These are phyloP conservation scores for Osmerus eperlanus DNA, from an alignment of 2,113 vertebrate species.

Conservation along the genomic window DNA sequence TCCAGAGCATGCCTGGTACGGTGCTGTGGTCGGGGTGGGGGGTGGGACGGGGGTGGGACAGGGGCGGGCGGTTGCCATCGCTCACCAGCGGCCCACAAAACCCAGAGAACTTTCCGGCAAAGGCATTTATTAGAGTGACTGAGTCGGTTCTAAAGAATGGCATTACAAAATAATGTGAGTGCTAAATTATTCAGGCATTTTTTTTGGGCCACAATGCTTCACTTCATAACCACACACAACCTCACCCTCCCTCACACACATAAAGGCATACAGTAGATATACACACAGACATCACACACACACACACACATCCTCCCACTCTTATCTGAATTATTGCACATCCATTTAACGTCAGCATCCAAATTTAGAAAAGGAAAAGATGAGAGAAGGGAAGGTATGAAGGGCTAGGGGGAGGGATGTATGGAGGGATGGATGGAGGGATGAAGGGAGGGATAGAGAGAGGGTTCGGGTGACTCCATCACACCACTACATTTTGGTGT, in stretches of 20 bases:
- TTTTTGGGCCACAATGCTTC: conserved; percentile 56
- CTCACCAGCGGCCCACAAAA: conserved; percentile 64
- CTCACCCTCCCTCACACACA: conserved; percentile 30
- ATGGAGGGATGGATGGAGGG: neutral
- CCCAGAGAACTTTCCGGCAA: conserved; percentile 58
- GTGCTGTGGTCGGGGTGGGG: neutral
- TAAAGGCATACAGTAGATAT: conserved; percentile 4
- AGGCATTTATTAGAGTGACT: conserved; percentile 65
- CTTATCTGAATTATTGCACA: conserved; percentile 68
- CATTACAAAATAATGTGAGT: conserved; percentile 70
- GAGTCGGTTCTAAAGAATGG: conserved; percentile 64
- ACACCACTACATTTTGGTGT: conserved; percentile 72
- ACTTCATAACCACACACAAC: conserved; percentile 54
- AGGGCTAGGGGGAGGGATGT: neutral
- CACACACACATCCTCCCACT: conserved; percentile 68
- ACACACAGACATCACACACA: conserved; percentile 10
- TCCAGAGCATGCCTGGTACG: conserved; percentile 26
- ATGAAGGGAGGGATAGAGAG: conserved; percentile 10
- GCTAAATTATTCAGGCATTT: conserved; percentile 70
- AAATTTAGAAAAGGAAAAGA: conserved; percentile 69
- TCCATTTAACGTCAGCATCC: conserved; percentile 77
- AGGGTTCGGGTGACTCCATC: conserved; percentile 56
- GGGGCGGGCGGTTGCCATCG: conserved; percentile 59
- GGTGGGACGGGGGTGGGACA: conserved; percentile 33
- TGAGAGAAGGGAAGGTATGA: conserved; percentile 38